These are phyloP conservation scores for Propithecus coquereli DNA, from an alignment of 2,113 vertebrate genomes.

Conservation along the genomic window DNA sequence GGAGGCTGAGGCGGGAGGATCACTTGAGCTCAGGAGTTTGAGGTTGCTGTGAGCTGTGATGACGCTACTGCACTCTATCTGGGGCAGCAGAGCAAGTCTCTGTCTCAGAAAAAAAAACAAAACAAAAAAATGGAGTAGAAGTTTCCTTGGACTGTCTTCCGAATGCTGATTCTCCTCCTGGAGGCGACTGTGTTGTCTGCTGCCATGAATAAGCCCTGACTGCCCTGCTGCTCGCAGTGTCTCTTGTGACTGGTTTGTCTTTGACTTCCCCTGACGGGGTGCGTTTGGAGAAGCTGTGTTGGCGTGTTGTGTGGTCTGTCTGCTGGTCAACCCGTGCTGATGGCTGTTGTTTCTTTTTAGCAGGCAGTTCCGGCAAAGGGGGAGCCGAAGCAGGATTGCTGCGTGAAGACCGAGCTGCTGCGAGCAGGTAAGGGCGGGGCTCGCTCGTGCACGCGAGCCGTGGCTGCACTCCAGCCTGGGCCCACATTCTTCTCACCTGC, in stretches of 20 bases:
- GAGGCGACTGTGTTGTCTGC: not conserved
- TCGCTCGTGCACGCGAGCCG: not conserved
- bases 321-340: not conserved
- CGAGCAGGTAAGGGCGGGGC: constrained; percentile 81
- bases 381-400: constrained; percentile 81
- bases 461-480: not conserved
- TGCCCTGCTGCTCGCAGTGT: no score
- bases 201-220: rapidly evolving
- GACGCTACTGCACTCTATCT: no score
- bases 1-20: no score
- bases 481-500: not conserved
- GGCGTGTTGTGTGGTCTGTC: not conserved
- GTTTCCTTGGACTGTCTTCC: not conserved
- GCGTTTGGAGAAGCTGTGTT: rapidly evolving
- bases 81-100: no score
- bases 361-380: constrained; percentile 80
- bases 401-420: constrained; percentile 83
- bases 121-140: no score
- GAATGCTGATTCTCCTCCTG: not conserved
- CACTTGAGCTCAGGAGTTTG: no score
- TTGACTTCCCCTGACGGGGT: rapidly evolving
- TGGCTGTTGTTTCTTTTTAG: not conserved
- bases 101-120: no score
- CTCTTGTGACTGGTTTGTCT: not conserved
- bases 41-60: no score